Evolutionary conservation across 2,113 vertebrate species (phyloP), one percentile per base, ranked within the genome.

Genomic region (Bucco capensis): DNA sequence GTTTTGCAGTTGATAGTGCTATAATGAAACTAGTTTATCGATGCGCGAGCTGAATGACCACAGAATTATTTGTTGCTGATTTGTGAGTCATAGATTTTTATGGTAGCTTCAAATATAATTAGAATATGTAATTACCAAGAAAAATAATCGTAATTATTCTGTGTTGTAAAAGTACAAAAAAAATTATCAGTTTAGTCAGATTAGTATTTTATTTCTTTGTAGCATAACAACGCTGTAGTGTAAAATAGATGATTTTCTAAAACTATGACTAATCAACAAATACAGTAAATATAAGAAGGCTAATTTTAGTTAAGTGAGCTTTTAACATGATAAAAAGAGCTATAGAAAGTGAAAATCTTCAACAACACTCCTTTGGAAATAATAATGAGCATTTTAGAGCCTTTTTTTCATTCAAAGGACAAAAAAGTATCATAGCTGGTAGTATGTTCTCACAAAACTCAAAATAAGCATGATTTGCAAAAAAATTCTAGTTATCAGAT

Each of bases 71-170:
- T 90, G 60, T 75, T 95, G 85, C 94, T 93, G 74, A 93, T 94
- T 92, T 94, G 83, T 67, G 91, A 76, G 25, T 90, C 86, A 92
- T 64, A 83, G 70, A 84, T 87, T 96, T 96, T 96, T 95, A 92
- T 88, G 33, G 33, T 81, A 87, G 65, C 67, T 95, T 94, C 60
- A 80, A 80, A 89, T 85, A 61, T 86, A 93, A 94, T 86, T 96
- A 72, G 76, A 14, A 92, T 91, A 95, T 92, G 66, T 91, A 97
- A 92, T 87, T 96, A 93, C 24, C 28, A 83, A 93, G 92, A 89
- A 95, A 95, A 92, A 93, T 85, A 86, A 93, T 82, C 13, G 72
- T 81, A 74, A 88, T 94, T 93, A 94, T 95, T 93, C 61, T 88
- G 10, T 83, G 50, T 12, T 60, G 54, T 58, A 92, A 87, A 49